Percentiles rank a stretch among this genome's conserved stretches.
phyloP scores from a whole-genome alignment of 2,888 invertebrate genomes.

The Craniophora ligustri region DNA sequence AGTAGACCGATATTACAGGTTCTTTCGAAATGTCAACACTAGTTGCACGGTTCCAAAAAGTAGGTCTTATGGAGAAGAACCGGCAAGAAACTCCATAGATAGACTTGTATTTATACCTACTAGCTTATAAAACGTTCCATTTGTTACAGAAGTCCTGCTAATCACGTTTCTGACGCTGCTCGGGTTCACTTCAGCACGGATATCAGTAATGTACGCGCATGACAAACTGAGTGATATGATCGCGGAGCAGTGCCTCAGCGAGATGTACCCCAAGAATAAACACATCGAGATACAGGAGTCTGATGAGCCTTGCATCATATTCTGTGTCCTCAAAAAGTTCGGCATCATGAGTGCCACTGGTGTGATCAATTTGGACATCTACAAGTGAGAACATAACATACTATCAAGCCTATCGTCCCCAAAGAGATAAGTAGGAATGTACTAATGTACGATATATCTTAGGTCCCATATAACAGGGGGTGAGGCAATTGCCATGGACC shows the following conservation, averaged over 20 bases:
- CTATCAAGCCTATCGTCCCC: too few relatives aligned
- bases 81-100: too few relatives aligned
- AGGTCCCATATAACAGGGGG: too few relatives aligned
- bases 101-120: too few relatives aligned
- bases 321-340: conserved; percentile 80
- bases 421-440: too few relatives aligned
- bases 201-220: conserved; percentile 84
- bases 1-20: too few relatives aligned
- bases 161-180: conserved; percentile 54
- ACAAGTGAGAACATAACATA: conserved; percentile 71
- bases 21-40: too few relatives aligned
- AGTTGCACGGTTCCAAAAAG: too few relatives aligned
- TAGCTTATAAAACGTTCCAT: not conserved
- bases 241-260: conserved; percentile 75
- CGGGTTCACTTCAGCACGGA: conserved; percentile 61
- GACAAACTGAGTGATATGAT: conserved; percentile 76
- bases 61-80: too few relatives aligned
- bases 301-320: conserved; percentile 81
- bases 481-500: too few relatives aligned
- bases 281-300: conserved; percentile 76
- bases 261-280: conserved; percentile 78
- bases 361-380: conserved; percentile 77
- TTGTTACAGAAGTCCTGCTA: conserved; percentile 50
- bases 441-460: too few relatives aligned
- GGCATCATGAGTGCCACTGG: conserved; percentile 78